A percentile compares a stretch with the other conserved stretches of the same genome.
Conservation (phyloP, 2,888 invertebrate species). For the Microctonus hyperodae region DNA sequence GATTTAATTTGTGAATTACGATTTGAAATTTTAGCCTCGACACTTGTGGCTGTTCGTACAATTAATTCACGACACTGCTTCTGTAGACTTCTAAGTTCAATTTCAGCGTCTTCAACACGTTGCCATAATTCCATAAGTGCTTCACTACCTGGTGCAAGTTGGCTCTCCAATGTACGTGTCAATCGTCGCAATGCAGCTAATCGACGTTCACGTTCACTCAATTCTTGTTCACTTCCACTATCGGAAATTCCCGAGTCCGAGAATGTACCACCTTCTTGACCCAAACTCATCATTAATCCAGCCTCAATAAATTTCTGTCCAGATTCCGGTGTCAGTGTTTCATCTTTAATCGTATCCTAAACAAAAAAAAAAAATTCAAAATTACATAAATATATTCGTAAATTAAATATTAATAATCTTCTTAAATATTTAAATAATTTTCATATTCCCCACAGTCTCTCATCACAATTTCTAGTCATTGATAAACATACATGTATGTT, state of each 20-base stretch:
- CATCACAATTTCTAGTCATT: neutral
- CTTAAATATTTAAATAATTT: neutral
- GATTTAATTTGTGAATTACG: constrained; percentile 37
- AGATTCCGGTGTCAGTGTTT: constrained; percentile 41
- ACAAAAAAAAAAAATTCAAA: constrained; percentile 11
- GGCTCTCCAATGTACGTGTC: constrained; percentile 73
- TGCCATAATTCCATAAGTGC: constrained; percentile 72
- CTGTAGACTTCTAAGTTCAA: constrained; percentile 74
- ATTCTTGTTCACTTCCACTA: constrained; percentile 75
- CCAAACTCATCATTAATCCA: constrained; percentile 46
- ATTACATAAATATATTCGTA: neutral
- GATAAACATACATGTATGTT: neutral
- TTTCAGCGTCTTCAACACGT: constrained; percentile 76
- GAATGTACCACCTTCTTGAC: constrained; percentile 70
- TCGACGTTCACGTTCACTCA: constrained; percentile 72
- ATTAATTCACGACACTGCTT: constrained; percentile 74
- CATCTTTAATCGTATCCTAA: constrained; percentile 45
- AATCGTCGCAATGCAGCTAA: constrained; percentile 73
- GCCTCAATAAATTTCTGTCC: constrained; percentile 48
- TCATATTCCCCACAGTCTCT: neutral
- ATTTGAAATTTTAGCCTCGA: constrained; percentile 54
- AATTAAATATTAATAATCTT: neutral
- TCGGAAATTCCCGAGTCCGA: constrained; percentile 84
- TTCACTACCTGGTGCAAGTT: constrained; percentile 72
- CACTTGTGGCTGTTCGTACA: constrained; percentile 67